These are phyloP conservation scores for Pocillopora meandrina DNA, from an alignment of 92 coral and sea anemone species.

Conservation along the genomic window DNA sequence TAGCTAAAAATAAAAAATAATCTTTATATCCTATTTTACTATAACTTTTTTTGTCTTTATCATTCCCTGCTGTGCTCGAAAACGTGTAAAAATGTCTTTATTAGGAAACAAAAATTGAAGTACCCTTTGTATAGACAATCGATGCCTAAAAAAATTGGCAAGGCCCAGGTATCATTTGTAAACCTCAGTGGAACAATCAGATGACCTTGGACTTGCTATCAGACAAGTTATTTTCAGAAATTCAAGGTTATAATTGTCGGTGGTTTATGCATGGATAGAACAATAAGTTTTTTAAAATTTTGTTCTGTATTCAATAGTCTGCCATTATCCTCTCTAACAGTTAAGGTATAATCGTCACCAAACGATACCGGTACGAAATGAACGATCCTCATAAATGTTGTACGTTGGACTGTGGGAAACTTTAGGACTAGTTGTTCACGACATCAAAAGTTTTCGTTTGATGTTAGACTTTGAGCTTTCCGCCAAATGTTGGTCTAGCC, in stretches of 20 bases:
- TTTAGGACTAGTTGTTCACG: background rate
- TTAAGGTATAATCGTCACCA: too few species aligned
- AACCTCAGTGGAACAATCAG: background rate
- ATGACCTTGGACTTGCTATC: background rate
- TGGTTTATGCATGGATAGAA: background rate
- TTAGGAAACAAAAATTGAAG: background rate
- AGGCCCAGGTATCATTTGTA: background rate
- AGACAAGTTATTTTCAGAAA: background rate
- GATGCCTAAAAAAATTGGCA: background rate
- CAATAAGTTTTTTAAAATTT: too few species aligned
- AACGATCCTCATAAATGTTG: too few species aligned
- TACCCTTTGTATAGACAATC: too few species aligned
- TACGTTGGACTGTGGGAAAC: background rate
- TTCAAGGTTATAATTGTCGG: background rate
- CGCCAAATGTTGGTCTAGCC: background rate
- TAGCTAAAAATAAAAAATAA: background rate
- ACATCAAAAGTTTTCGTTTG: background rate
- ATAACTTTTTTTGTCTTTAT: background rate
- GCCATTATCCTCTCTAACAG: too few species aligned
- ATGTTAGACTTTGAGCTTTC: background rate
- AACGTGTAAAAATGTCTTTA: background rate
- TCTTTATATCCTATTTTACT: background rate
- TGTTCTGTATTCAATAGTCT: too few species aligned
- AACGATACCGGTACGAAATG: too few species aligned
- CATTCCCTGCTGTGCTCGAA: background rate